These are phyloP conservation scores for Engraulis encrasicolus DNA, from an alignment of 2,113 vertebrate species.

Conservation along the genomic window DNA sequence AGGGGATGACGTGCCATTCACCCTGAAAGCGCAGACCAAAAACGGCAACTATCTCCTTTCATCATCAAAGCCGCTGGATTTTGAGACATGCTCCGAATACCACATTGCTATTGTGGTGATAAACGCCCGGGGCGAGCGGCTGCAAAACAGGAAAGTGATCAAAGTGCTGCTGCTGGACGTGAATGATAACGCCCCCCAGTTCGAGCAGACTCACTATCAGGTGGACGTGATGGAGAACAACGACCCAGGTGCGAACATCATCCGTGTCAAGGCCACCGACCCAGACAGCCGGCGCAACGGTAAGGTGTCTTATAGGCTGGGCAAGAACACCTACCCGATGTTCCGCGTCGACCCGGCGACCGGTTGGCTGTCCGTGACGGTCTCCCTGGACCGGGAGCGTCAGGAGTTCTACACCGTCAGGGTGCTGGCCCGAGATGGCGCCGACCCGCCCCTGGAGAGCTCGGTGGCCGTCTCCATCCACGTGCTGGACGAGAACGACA, in stretches of 20 bases:
- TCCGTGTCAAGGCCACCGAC: conserved; percentile 67
- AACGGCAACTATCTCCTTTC: conserved; percentile 76
- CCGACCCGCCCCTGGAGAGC: conserved; percentile 66
- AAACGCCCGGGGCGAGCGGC: conserved; percentile 30
- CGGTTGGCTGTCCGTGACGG: conserved; percentile 64
- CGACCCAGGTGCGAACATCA: conserved; percentile 54
- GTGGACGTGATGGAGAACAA: conserved; percentile 74
- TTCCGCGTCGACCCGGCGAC: conserved; percentile 66
- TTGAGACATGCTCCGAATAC: conserved; percentile 70
- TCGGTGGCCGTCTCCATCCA: conserved; percentile 56
- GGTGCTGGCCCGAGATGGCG: conserved; percentile 70
- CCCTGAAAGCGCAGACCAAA: conserved; percentile 70
- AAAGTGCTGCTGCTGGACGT: conserved; percentile 69
- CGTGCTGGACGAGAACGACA: conserved; percentile 78
- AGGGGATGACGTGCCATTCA: conserved; percentile 68
- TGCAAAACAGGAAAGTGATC: conserved; percentile 55
- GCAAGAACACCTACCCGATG: conserved; percentile 44
- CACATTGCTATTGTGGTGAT: conserved; percentile 61
- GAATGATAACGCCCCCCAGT: conserved; percentile 75
- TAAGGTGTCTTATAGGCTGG: conserved; percentile 67
- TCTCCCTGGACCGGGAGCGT: conserved; percentile 72
- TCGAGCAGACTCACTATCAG: conserved; percentile 61
- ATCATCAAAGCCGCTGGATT: conserved; percentile 75
- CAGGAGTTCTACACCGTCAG: conserved; percentile 62
- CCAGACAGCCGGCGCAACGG: conserved; percentile 68